Evolutionary conservation across 2,797 vertebrate species (phyloP).

Genomic region (Ispidina lecontei): DNA sequence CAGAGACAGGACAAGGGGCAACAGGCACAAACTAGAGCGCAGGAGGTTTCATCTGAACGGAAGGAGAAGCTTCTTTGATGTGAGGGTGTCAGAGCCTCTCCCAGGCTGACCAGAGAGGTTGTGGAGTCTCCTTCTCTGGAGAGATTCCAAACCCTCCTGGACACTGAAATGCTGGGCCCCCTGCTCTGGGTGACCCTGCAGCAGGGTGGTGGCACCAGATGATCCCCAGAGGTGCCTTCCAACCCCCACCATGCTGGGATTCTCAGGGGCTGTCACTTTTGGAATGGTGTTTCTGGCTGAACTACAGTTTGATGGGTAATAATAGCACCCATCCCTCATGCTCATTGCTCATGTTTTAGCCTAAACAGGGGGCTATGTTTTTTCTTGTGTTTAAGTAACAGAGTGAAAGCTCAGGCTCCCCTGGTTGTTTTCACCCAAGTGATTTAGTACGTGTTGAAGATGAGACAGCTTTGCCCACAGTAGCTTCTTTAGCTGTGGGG

Average conservation of each 20-base stretch:
- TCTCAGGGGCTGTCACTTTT: neutral
- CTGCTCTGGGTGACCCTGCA: neutral
- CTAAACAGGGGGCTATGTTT: neutral
- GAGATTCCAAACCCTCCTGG: neutral
- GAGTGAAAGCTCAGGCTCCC: neutral
- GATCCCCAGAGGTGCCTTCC: neutral
- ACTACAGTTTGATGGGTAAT: fast-evolving
- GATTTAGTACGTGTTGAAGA: neutral
- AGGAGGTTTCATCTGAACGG: neutral
- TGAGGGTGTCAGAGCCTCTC: neutral
- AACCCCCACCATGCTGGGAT: neutral
- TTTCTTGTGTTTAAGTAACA: neutral
- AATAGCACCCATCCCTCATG: fast-evolving
- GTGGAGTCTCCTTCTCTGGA: neutral
- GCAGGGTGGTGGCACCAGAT: neutral
- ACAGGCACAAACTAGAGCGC: neutral
- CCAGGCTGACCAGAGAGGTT: neutral
- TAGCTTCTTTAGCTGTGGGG: neutral
- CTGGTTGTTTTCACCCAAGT: neutral
- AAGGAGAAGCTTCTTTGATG: neutral
- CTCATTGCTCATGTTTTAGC: fast-evolving
- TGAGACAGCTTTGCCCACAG: neutral
- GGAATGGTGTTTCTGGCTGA: neutral
- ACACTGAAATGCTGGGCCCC: neutral
- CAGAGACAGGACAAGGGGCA: neutral